Base-by-base conservation (phyloP, 2,797 vertebrate genomes). In the Sebastes steindachneri region DNA sequence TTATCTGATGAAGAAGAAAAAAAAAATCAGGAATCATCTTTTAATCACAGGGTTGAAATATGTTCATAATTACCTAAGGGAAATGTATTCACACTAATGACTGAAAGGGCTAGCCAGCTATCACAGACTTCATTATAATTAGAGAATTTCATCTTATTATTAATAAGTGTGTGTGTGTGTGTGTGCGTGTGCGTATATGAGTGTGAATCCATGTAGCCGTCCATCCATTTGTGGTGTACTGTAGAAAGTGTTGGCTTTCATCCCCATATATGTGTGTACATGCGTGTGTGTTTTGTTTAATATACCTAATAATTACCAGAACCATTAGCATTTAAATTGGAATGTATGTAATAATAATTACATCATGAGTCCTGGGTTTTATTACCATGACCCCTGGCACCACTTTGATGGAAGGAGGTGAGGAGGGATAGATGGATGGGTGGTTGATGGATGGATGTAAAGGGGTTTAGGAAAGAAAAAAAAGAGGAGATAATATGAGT, bases 1-100 rank as follows among this genome's bases (percentile, higher is more conserved):
- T 90, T 82, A 89, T 87, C 73, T 82, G 51, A 77, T 69, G 75
- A 77, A 73, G 37, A 69, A 45, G 37, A 54, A 63, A 73, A 51
- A 45, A 86, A 80, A 83, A 85, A 84, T 70, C 75, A 76, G 33
- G 83, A 89, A 89, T 90, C 85, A 90, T 92, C 84, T 86, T 91
- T 92, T 90, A 93, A 91, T 93, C 90, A 92, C 68, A 74, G 73
- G 57, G 68, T 70, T 90, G 90, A 92, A 92, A 92, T 87, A 92
- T 91, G 85, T 87, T 88, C 84, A 72, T 92, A 92, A 92, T 91
- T 90, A 93, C 90, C 89, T 86, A 72, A 87, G 91, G 91, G 88
- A 91, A 90, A 93, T 92, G 85, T 90, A 87, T 86, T 90, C 86
- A 82, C 82, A 48, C 85, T 89, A 90, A 89, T 91, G 90, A 91